A percentile compares a stretch with the other conserved stretches of the same genome.
phyloP scores from a whole-genome alignment of 2,797 vertebrate species.

The Acrocephalus scirpaceus region DNA sequence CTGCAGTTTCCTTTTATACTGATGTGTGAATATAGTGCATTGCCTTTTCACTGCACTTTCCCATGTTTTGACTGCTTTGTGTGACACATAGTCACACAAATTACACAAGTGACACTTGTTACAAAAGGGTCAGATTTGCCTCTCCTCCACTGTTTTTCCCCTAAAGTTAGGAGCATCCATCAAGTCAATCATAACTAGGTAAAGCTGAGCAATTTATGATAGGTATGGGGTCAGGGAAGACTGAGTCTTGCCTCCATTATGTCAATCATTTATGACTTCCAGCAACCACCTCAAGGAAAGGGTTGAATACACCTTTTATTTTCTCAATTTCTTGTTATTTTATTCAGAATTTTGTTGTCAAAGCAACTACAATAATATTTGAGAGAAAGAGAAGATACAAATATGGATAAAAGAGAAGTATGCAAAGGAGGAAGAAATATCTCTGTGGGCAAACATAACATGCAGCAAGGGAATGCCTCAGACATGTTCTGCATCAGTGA shows the following conservation, averaged over 20 bases:
- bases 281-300: not conserved
- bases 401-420: not conserved
- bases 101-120: not conserved
- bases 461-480: not conserved
- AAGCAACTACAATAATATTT: not conserved
- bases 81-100: not conserved
- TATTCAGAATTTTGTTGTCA: not conserved
- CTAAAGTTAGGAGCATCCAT: not conserved
- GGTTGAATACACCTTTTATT: not conserved
- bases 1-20: not conserved
- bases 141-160: not conserved
- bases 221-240: not conserved
- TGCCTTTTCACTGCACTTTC: not conserved
- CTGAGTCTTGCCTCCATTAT: not conserved
- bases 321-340: not conserved
- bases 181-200: not conserved
- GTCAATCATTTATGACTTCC: not conserved
- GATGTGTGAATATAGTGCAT: not conserved
- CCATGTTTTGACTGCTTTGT: not conserved
- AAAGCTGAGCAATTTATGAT: not conserved
- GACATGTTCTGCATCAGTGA: not conserved
- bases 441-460: not conserved
- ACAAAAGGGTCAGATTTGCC: not conserved
- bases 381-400: not conserved
- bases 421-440: not conserved